A percentile compares a stretch with the other conserved stretches of the same genome.
Evolutionary conservation across 2,888 invertebrate genomes (phyloP).

Genomic region (Temnothorax rugatulus): DNA sequence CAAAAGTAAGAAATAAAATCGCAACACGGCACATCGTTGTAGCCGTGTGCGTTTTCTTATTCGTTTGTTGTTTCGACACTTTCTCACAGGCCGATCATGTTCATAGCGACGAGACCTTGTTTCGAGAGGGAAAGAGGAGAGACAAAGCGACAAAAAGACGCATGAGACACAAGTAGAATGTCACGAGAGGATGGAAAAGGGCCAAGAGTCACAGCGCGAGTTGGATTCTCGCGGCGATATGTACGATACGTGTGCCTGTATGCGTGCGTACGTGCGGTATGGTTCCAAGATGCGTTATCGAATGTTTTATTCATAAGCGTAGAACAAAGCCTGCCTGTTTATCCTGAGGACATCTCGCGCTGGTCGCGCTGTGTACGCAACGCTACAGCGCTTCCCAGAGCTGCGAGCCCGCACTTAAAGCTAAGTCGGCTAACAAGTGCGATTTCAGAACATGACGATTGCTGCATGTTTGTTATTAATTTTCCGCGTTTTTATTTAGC

Average conservation of each 20-base stretch:
- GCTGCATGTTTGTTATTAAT: constrained; percentile 10
- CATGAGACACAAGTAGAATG: constrained; percentile 55
- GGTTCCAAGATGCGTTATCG: constrained; percentile 85
- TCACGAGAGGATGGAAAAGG: constrained; percentile 73
- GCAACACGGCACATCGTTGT: neutral
- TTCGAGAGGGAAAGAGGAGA: constrained; percentile 3
- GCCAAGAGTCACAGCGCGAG: constrained; percentile 62
- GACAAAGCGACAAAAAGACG: constrained; percentile 35
- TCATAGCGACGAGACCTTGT: constrained; percentile 31
- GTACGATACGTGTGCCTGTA: constrained; percentile 30
- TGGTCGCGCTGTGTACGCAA: constrained; percentile 74
- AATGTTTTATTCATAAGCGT: constrained; percentile 86
- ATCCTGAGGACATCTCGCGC: constrained; percentile 85
- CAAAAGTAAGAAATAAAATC: neutral
- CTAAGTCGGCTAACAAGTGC: constrained; percentile 66
- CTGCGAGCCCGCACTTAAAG: constrained; percentile 68
- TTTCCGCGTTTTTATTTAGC: constrained; percentile 2
- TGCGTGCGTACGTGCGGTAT: constrained; percentile 71
- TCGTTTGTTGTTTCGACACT: constrained; percentile 26
- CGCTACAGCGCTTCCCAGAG: constrained; percentile 75
- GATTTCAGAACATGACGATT: constrained; percentile 39
- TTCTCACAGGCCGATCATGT: constrained; percentile 35
- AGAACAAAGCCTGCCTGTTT: constrained; percentile 85
- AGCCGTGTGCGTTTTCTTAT: neutral
- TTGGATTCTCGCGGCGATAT: constrained; percentile 60